Evolutionary conservation across 1,140 invertebrate species (phyloP).

Genomic region (Philotrypesis tridentata): DNA sequence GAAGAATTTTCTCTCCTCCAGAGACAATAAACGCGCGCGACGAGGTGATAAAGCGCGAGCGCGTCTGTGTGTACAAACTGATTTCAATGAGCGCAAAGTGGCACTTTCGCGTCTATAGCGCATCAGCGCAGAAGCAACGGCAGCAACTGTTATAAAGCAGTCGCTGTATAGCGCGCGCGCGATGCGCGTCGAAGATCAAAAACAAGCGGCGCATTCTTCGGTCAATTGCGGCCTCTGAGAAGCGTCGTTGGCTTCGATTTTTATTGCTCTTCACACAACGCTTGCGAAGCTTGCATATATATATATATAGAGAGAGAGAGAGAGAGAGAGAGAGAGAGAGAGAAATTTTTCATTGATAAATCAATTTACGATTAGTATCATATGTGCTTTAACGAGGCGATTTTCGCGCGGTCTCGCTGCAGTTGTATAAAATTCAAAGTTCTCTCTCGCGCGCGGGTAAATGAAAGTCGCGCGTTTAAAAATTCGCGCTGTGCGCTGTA

Average conservation of each 20-base stretch:
- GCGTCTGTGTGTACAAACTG: slow-evolving; percentile 9
- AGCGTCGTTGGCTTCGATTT: neutral
- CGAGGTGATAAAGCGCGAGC: slow-evolving; percentile 9
- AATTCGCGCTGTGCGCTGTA: too few species aligned
- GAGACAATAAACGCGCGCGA: neutral
- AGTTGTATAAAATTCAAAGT: too few species aligned
- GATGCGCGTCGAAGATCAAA: neutral
- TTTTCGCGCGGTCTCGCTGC: too few species aligned
- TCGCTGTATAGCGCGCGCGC: neutral
- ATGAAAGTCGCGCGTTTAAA: too few species aligned
- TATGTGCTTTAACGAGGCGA: too few species aligned
- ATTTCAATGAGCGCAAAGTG: slow-evolving; percentile 22
- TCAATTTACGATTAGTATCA: too few species aligned
- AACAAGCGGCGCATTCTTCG: neutral
- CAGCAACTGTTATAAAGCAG: neutral
- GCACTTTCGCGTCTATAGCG: neutral
- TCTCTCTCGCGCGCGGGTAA: too few species aligned
- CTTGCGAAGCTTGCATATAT: too few species aligned
- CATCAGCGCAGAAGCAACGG: neutral
- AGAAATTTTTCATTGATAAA: too few species aligned
- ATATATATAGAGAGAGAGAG: too few species aligned
- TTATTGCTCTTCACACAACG: neutral
- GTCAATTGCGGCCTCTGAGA: neutral
- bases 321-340: too few species aligned
- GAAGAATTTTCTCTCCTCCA: too few species aligned